Base-by-base conservation (phyloP, 2,888 invertebrate species). In the Eucera pruinosa region DNA sequence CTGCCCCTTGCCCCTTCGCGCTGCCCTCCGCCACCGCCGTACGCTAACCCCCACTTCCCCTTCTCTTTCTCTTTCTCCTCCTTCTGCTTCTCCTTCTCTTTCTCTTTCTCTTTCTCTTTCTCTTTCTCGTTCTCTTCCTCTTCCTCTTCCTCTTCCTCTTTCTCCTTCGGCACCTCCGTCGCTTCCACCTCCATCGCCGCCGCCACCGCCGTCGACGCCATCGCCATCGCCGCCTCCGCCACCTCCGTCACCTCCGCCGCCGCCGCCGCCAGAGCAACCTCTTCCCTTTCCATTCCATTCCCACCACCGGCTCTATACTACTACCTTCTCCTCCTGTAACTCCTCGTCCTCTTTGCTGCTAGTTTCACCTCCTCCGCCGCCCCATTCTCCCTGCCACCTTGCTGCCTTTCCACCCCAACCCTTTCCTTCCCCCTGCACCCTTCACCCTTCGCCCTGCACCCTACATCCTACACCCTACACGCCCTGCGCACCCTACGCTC, bases 301-400 rank as follows among this genome's bases (percentile, higher is more conserved):
- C 41, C 23, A 27, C 50, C 47, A 25, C 45, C 57, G 13, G 41
- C 13, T 5, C 50, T 45, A 20, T 64, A 39, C 25, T 52, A 20
- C 52, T 41, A 45, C 55, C 41, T 43, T 67, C 77, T 30, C 70
- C 77, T 66, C 57, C 61, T 45, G 45, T 64, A 47, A 43, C 60
- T 66, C 55, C 47, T 68, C 75, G 48, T 70, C 75, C 64, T 68
- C 74, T 68, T 77, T 68, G 74, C 52, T 69, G 61, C 62, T 78
- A 57, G 54, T 74, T 68, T 67, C 62, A 58, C 62, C 72, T 73
- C 77, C 66, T 62, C 78, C 64, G 50, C 41, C 69, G 33, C 78
- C 66, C 61, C 65, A 54, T 74, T 43, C 73, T 39, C 41, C n/a
- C 18, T 30, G 23, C 47, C 20, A 47, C 70, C 58, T 58, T 68